A percentile compares a stretch with the other conserved stretches of the same genome.
These are phyloP conservation scores for Lepidotrigona ventralis DNA, from an alignment of 1,140 invertebrate genomes.

Conservation along the genomic window DNA sequence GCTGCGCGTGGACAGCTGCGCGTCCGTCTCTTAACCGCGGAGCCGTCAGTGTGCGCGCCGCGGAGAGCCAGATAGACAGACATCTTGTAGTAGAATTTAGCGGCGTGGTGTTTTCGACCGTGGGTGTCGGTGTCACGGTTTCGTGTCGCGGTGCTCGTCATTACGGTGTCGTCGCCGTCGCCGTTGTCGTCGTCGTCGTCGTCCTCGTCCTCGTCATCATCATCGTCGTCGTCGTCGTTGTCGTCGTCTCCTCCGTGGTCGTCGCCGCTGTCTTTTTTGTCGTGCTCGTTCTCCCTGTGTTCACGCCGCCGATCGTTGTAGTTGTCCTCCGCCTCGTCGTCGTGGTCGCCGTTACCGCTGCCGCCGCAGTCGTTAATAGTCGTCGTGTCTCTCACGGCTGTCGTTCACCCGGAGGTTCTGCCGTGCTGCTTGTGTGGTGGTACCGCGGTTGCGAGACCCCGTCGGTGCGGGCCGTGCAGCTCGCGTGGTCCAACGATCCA, in stretches of 20 bases:
- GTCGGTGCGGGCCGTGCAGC: constrained; percentile 45
- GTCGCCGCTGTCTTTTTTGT: not conserved
- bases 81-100: constrained; percentile 78
- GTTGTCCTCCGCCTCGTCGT: constrained; percentile 15
- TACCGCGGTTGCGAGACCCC: constrained; percentile 45
- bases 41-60: constrained; percentile 73
- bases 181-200: constrained; percentile 8
- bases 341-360: not conserved
- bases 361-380: constrained; percentile 2
- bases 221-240: not conserved
- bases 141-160: constrained; percentile 65
- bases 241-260: not conserved
- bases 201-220: not conserved
- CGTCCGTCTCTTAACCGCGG: constrained; percentile 55
- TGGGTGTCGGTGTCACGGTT: constrained; percentile 69
- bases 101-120: constrained; percentile 72
- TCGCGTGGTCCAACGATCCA: constrained; percentile 61
- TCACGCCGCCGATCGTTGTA: constrained; percentile 11
- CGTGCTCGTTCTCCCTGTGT: constrained; percentile 2
- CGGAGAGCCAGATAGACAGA: constrained; percentile 71
- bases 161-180: constrained; percentile 46
- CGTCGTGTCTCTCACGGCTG: constrained; percentile 10
- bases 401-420: constrained; percentile 14
- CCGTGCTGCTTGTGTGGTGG: constrained; percentile 32
- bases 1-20: constrained; percentile 70